Percentiles rank a stretch among this genome's conserved stretches.
Evolutionary conservation across 2,888 invertebrate species (phyloP).

Genomic region (Anodontia alba): DNA sequence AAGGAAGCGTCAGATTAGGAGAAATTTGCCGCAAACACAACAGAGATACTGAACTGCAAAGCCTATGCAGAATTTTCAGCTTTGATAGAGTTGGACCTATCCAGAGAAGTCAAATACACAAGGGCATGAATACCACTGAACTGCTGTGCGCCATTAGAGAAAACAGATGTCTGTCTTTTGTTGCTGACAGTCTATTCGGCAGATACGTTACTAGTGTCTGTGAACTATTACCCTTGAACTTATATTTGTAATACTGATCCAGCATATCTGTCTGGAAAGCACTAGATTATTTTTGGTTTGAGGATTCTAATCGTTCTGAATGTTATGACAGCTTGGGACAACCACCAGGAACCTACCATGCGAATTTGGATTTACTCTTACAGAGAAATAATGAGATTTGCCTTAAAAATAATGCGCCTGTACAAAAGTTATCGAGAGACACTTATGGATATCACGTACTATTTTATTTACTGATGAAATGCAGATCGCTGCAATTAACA

Average conservation of each 20-base stretch:
- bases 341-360: not conserved
- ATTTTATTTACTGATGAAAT: constrained; percentile 15
- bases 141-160: not conserved
- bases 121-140: too few species aligned
- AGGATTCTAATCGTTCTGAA: not conserved
- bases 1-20: too few species aligned
- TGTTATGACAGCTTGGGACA: constrained; percentile 2
- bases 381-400: not conserved
- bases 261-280: not conserved
- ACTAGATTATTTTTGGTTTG: not conserved
- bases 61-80: too few species aligned
- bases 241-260: not conserved
- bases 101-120: too few species aligned
- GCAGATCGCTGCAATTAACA: too few species aligned
- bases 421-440: not conserved
- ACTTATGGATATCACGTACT: constrained; percentile 15
- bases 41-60: too few species aligned
- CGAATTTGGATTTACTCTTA: not conserved
- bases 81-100: too few species aligned
- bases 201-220: not conserved
- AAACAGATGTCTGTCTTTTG: not conserved
- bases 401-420: not conserved
- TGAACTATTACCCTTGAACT: not conserved
- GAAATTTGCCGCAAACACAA: too few species aligned
- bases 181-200: not conserved